Evolutionary conservation across 2,888 invertebrate species (phyloP).

Genomic region (Chaetoderma sp.): DNA sequence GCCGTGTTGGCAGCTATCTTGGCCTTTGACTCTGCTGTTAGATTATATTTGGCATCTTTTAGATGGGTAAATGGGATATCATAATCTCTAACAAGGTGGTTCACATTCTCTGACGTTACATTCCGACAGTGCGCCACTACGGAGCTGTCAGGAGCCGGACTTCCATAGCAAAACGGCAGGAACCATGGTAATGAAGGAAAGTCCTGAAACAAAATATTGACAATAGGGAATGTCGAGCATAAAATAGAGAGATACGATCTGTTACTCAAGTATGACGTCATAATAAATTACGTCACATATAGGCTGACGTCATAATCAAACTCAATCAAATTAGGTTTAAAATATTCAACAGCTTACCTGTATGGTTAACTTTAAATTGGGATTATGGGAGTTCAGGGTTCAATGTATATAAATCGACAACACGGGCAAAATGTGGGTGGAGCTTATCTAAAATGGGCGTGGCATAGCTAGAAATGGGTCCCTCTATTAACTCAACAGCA

Average conservation of each 20-base stretch:
- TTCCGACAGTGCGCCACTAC: conserved; percentile 52
- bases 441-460: not conserved
- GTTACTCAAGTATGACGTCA: no score
- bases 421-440: no score
- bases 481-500: no score
- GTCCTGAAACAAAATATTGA: conserved; percentile 50
- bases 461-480: no score
- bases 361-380: no score
- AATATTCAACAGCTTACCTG: no score
- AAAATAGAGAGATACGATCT: not conserved
- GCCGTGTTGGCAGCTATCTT: conserved; percentile 56
- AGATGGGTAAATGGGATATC: conserved; percentile 62
- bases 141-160: conserved; percentile 52
- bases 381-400: no score
- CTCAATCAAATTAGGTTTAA: no score
- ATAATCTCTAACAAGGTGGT: conserved; percentile 55
- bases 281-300: not conserved
- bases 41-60: conserved; percentile 43
- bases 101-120: conserved; percentile 60
- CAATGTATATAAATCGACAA: no score
- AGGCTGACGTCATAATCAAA: no score
- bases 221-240: not conserved
- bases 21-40: conserved; percentile 60
- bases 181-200: conserved; percentile 67
- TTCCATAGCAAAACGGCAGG: conserved; percentile 64